These are phyloP conservation scores for Trichosurus vulpecula DNA, from an alignment of 2,797 vertebrate genomes.

Conservation along the genomic window DNA sequence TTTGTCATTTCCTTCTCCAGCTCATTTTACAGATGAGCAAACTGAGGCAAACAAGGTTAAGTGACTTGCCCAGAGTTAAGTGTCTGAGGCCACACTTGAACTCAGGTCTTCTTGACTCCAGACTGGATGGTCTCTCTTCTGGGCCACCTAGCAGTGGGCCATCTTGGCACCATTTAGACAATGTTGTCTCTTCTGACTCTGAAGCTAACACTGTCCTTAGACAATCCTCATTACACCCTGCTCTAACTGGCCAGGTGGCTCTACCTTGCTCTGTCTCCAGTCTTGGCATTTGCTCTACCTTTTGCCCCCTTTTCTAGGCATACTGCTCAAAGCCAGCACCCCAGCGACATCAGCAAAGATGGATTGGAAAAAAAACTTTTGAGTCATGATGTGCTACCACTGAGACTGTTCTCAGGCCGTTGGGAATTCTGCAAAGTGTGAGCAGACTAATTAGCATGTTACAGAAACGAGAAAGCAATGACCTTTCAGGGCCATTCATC, in stretches of 20 bases:
- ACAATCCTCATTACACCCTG: not conserved
- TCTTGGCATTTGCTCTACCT: not conserved
- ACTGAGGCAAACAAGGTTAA: not conserved
- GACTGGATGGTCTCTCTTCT: not conserved
- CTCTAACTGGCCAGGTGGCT: not conserved
- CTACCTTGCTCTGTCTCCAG: not conserved
- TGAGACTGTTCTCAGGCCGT: not conserved
- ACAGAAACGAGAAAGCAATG: not conserved
- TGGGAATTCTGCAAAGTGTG: not conserved
- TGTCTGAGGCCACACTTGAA: too few relatives aligned
- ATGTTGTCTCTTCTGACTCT: not conserved
- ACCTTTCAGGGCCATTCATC: not conserved
- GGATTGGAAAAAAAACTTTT: not conserved
- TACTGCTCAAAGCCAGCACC: not conserved
- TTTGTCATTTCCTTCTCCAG: not conserved
- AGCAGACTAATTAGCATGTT: not conserved
- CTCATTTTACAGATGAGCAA: not conserved
- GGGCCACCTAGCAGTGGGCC: not conserved
- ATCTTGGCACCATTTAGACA: not conserved
- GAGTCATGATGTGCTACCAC: not conserved
- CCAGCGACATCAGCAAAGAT: not conserved
- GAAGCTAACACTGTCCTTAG: not conserved
- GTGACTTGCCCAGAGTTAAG: too few relatives aligned
- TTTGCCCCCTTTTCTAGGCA: not conserved
- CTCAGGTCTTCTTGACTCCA: too few relatives aligned